Percentiles rank a stretch among this genome's conserved stretches.
These are phyloP conservation scores for Paratilapia polleni DNA, from an alignment of 2,113 vertebrate genomes.

Conservation along the genomic window DNA sequence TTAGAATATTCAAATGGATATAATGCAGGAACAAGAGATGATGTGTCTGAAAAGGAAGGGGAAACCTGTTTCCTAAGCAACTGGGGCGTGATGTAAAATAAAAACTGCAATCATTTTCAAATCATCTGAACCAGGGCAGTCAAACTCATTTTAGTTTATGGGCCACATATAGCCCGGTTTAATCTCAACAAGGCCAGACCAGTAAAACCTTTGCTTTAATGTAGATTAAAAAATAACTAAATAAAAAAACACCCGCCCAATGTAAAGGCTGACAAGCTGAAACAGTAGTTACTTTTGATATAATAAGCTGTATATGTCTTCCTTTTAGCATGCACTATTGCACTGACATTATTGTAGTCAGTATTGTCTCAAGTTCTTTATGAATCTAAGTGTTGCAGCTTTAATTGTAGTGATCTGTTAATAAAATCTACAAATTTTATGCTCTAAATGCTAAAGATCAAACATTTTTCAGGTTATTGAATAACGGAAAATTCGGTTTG, in stretches of 20 bases:
- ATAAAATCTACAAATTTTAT: no score
- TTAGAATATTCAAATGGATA: neutral
- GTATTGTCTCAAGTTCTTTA: no score
- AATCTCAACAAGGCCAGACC: no score
- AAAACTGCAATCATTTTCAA: accelerated
- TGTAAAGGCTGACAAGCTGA: no score
- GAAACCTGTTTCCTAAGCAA: neutral
- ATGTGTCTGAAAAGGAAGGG: neutral
- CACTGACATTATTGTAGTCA: accelerated
- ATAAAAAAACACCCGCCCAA: no score
- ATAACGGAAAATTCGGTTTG: neutral
- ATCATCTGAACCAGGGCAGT: accelerated
- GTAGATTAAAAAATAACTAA: no score
- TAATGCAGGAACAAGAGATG: neutral
- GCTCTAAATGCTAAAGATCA: no score
- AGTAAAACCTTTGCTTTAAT: no score
- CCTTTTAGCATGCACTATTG: neutral
- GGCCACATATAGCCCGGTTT: no score
- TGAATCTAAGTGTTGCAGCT: no score
- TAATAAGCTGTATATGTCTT: neutral
- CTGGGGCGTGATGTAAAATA: neutral
- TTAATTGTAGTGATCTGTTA: no score
- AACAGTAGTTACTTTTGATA: neutral
- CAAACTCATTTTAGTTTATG: neutral
- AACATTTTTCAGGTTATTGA: no score